Base-by-base conservation (phyloP, 2,797 vertebrate genomes). In the Myotis daubentonii region DNA sequence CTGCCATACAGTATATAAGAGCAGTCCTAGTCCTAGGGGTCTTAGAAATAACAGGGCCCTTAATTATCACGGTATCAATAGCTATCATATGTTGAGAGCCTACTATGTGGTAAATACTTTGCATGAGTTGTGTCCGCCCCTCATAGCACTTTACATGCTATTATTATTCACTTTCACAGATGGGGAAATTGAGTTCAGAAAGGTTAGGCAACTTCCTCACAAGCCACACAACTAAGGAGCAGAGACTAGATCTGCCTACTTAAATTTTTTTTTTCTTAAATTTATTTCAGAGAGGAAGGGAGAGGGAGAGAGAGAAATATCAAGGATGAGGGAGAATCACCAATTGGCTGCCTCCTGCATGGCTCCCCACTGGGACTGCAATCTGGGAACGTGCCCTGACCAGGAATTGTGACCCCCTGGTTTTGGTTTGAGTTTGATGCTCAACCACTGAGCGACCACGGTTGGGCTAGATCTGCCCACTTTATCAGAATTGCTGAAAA, bases 121-220 rank as follows among this genome's bases (percentile, higher is more conserved):
- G 20, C 16, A 38, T 49, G 78, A 71, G n/a, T 57, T 53, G 33
- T 15, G 3, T 72, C 38, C 36, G 8, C 17, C 3, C 16, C n/a
- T 87, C 44, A 72, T n/a, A 85, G 83, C 20, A 71, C 25, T 17
- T 20, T 78, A 15, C 28, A 62, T 9, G 0, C 74, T 87, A n/a
- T 62, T 30, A 62, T 17, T n/a, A 41, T 33, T 74, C 22, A 78
- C 33, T 72, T 94, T 72, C 53, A 80, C 9, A 51, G 44, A 30
- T 89, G n/a, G 38, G 22, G 1, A 93, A 93, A 92, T 17, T 8
- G 65, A 94, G 41, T n/a, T 76, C 41, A 53, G 82, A 87, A 83
- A 62, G 9, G 11, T 79, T 55, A 87, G 12, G 22, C 33, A 90
- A 41, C 25, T 76, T 94, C 38, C 41, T 33, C 38, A 65, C 28